These are phyloP conservation scores for Zaprionus capensis DNA, from an alignment of 1,140 invertebrate species.

Conservation along the genomic window DNA sequence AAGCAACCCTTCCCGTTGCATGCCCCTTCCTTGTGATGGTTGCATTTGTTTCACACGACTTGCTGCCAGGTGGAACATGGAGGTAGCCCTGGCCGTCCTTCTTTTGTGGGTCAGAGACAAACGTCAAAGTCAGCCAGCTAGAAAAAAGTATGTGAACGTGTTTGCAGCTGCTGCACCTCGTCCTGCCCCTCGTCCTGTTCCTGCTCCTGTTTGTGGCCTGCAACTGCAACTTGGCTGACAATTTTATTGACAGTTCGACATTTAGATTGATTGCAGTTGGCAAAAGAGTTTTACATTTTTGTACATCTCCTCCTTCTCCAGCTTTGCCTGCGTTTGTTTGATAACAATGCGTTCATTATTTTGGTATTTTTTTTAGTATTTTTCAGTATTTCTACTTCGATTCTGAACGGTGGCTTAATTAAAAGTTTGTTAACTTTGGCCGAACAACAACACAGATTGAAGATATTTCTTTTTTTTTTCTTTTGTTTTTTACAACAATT, in stretches of 20 bases:
- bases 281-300: constrained; percentile 47
- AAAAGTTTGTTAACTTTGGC: constrained; percentile 68
- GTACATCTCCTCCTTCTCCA: background rate
- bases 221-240: constrained; percentile 64
- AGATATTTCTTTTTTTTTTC: constrained; percentile 7
- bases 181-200: background rate
- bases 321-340: background rate
- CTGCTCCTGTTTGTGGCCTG: constrained; percentile 20
- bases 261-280: constrained; percentile 80
- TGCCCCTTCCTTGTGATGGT: background rate
- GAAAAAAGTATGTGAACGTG: constrained; percentile 74
- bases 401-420: constrained; percentile 58
- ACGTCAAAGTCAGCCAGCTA: constrained; percentile 51
- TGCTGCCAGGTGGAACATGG: constrained; percentile 12
- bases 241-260: constrained; percentile 78
- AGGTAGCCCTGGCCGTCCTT: background rate
- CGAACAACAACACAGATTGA: constrained; percentile 13
- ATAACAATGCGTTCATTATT: constrained; percentile 26
- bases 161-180: constrained; percentile 21
- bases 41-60: constrained; percentile 70
- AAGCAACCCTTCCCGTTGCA: background rate
- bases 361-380: constrained; percentile 13
- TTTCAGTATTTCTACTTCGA: constrained; percentile 10
- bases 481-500: background rate
- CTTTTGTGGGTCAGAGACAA: constrained; percentile 51